Evolutionary conservation across 1,140 invertebrate genomes (phyloP), one percentile per base, ranked within the genome.

Genomic region (Macrobrachium nipponense): DNA sequence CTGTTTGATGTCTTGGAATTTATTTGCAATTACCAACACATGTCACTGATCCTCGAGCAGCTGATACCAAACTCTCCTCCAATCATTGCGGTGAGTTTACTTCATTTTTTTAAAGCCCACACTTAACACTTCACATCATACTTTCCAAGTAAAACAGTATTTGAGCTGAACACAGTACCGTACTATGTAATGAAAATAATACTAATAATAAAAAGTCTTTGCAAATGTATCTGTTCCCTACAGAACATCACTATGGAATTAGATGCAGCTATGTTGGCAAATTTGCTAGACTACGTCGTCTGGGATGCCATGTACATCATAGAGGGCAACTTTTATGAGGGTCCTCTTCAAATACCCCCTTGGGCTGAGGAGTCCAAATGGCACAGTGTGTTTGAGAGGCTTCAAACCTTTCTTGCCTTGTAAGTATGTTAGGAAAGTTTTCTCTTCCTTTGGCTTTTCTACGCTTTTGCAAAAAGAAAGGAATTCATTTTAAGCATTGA

Each of bases 201-300:
- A n/a, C n/a, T n/a, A n/a, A n/a, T n/a, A n/a, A n/a, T n/a, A n/a
- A n/a, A n/a, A 36, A 36, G 4, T 36, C 27, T 36, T 12, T 23
- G 36, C 2, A n/a, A 51, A 51, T 27, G 11, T 43, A 3, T 51
- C 12, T 70, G 5, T 60, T 72, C 15, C 3, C 36, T 15, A 3
- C 80, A 82, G 80, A 82, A 82, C 70, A 51, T 73, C 2, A 61
- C 60, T 8, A 72, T 86, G 84, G 84, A 62, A 6, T 23, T 86
- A 60, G 84, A 86, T 62, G 68, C 84, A 20, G 84, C 84, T 10
- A 72, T 61, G 14, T 70, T 86, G 1, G 77, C 66, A 20, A 59
- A 36, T 66, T 68, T 86, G 44, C 18, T 80, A 0, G 70, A 60
- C 6, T 20, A 72, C 18, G 43, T 80, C n/a, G 59, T 11, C 7